phyloP scores from a whole-genome alignment of 2,888 invertebrate species.

The Catocala nupta region DNA sequence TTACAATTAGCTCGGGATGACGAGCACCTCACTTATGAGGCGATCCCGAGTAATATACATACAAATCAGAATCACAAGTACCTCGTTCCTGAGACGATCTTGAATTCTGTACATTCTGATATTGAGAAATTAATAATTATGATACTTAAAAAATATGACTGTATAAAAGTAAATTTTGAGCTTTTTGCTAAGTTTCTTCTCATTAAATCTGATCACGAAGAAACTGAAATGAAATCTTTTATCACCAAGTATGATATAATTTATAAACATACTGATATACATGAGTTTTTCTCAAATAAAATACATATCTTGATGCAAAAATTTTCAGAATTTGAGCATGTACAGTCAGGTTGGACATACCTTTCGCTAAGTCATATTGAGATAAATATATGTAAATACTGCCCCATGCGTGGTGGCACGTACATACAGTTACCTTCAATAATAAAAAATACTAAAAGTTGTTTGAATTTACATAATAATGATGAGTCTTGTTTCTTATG shows the following conservation, averaged over 20 bases:
- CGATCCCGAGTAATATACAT: neutral
- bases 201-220: too few species aligned
- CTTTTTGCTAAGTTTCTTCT: conserved; percentile 6
- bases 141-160: conserved; percentile 7
- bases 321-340: conserved; percentile 15
- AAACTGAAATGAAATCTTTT: too few species aligned
- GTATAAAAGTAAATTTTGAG: conserved; percentile 13
- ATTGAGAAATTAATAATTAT: conserved; percentile 2
- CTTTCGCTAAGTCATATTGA: conserved; percentile 12
- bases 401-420: conserved; percentile 13
- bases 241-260: too few species aligned
- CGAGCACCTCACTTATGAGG: too few species aligned
- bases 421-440: conserved; percentile 12
- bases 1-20: too few species aligned
- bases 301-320: neutral
- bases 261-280: too few species aligned
- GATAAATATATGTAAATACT: conserved; percentile 18
- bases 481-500: conserved; percentile 22
- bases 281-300: too few species aligned
- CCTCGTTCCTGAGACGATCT: neutral
- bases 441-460: conserved; percentile 4
- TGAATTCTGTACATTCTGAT: too few species aligned
- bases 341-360: conserved; percentile 17
- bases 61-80: neutral
- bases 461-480: conserved; percentile 9